Percentiles rank a stretch among this genome's conserved stretches.
These are phyloP conservation scores for Prietella phreatophila DNA, from an alignment of 2,113 vertebrate species.

Conservation along the genomic window DNA sequence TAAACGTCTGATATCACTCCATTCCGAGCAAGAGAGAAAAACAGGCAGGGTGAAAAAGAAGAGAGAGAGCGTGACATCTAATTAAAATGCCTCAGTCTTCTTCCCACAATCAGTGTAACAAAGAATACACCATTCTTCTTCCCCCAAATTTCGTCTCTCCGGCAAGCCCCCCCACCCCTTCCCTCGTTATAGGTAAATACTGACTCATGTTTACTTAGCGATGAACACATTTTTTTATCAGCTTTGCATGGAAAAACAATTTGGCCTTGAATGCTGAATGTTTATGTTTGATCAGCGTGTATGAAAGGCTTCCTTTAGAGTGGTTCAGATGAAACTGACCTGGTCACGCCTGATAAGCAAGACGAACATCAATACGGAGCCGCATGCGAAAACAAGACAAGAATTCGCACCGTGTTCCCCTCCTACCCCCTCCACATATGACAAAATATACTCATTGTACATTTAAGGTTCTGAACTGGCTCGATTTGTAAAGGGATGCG, in stretches of 20 bases:
- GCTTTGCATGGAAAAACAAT: conserved; percentile 78
- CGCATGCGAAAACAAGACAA: conserved; percentile 57
- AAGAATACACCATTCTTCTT: conserved; percentile 49
- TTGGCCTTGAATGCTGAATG: conserved; percentile 76
- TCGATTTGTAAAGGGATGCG: too few relatives aligned
- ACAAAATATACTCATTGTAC: neutral
- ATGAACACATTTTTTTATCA: conserved; percentile 72
- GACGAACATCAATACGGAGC: conserved; percentile 72
- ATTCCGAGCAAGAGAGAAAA: conserved; percentile 18
- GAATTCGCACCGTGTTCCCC: conserved; percentile 6
- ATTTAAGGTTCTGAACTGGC: neutral
- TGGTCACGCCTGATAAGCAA: conserved; percentile 67
- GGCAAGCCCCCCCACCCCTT: conserved; percentile 53
- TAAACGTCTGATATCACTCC: conserved; percentile 55
- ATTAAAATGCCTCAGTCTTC: conserved; percentile 34
- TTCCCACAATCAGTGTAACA: conserved; percentile 45
- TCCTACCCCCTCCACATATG: neutral
- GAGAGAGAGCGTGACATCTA: conserved; percentile 1
- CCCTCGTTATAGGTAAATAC: conserved; percentile 74
- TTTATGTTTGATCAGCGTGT: conserved; percentile 72
- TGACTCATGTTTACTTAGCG: conserved; percentile 72
- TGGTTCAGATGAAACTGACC: conserved; percentile 68
- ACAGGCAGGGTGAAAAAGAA: conserved; percentile 1
- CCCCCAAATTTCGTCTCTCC: neutral
- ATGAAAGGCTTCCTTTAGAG: conserved; percentile 78